Evolutionary conservation across 2,797 vertebrate genomes (phyloP).

Genomic region (Intellagama lesueurii): DNA sequence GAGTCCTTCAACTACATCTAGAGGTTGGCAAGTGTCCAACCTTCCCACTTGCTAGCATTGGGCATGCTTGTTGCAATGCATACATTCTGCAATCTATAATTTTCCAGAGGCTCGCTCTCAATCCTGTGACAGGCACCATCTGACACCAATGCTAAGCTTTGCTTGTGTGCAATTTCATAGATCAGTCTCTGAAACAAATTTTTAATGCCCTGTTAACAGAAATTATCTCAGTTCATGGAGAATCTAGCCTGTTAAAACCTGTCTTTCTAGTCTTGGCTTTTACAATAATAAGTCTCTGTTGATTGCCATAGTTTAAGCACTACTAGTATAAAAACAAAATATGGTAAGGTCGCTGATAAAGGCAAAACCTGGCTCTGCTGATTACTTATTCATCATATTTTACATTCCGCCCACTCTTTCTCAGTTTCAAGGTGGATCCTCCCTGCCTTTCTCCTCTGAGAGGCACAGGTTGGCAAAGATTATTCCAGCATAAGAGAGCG

Average conservation of each 20-base stretch:
- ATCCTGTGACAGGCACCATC: background rate
- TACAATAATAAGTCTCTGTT: background rate
- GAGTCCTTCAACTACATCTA: no score
- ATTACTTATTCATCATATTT: constrained; percentile 7
- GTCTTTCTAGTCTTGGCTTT: constrained; percentile 11
- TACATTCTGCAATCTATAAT: background rate
- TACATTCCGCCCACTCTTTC: background rate
- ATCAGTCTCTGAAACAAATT: no score
- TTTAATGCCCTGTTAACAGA: no score
- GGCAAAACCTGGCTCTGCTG: constrained; percentile 16
- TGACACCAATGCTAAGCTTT: background rate
- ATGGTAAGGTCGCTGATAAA: constrained; percentile 6
- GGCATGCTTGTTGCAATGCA: no score
- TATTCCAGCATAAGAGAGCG: constrained; percentile 5
- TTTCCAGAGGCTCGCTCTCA: background rate
- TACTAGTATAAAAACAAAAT: background rate
- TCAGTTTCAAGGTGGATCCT: background rate
- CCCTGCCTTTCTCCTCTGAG: background rate
- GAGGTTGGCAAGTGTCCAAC: background rate
- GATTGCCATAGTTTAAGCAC: background rate
- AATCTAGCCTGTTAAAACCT: background rate
- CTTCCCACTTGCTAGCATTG: background rate
- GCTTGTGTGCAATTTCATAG: no score
- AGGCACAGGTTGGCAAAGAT: constrained; percentile 15
- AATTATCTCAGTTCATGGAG: no score